Evolutionary conservation across 1,140 invertebrate species (phyloP).

Genomic region (Wasmannia auropunctata): DNA sequence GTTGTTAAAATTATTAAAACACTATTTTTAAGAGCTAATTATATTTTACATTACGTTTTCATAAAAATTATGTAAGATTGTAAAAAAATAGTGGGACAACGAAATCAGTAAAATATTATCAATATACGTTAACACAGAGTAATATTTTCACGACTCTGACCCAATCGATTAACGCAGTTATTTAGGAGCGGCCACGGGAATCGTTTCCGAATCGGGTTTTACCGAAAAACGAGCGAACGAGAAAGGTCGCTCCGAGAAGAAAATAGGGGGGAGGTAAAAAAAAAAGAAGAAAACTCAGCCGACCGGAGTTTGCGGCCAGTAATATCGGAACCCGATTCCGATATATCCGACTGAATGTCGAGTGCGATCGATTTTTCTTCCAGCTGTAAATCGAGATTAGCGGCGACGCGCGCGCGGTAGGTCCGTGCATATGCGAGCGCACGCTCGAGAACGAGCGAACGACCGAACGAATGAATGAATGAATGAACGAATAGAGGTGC

Average conservation of each 20-base stretch:
- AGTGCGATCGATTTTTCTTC: conserved; percentile 57
- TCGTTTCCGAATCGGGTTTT: neutral
- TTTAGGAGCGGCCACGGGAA: neutral
- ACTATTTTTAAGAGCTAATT: neutral
- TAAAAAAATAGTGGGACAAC: neutral
- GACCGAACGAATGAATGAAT: conserved; percentile 20
- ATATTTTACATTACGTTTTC: neutral
- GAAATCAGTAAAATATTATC: neutral
- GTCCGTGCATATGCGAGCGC: conserved; percentile 56
- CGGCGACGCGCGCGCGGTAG: conserved; percentile 61
- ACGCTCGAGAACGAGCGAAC: conserved; percentile 24
- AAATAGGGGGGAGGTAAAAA: neutral
- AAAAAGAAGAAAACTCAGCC: neutral
- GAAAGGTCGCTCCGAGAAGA: neutral
- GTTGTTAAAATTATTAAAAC: neutral
- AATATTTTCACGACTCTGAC: neutral
- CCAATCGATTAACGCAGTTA: neutral
- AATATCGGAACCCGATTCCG: conserved; percentile 41
- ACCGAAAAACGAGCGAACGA: neutral
- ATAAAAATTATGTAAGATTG: neutral
- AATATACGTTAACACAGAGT: neutral
- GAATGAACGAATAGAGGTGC: conserved; percentile 48
- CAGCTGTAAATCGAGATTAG: conserved; percentile 63
- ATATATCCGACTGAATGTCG: conserved; percentile 53
- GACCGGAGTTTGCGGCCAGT: neutral